phyloP scores from a whole-genome alignment of 2,888 invertebrate genomes.

The Diplazon laetatorius region DNA sequence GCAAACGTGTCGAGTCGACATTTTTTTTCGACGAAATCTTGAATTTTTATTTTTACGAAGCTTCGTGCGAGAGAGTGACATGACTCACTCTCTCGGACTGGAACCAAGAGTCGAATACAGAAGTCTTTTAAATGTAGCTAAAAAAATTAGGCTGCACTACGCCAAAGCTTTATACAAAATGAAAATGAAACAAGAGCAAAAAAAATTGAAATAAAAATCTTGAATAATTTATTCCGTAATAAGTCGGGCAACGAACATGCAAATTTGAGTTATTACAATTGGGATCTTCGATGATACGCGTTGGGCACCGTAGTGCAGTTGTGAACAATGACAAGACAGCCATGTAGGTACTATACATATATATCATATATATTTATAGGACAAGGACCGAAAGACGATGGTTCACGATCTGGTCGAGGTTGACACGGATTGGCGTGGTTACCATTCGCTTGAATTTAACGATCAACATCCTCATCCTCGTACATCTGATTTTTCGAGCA shows the following conservation, averaged over 20 bases:
- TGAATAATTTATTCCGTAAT: neutral
- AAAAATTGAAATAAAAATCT: no score
- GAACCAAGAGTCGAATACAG: no score
- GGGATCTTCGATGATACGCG: neutral
- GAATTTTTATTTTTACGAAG: no score
- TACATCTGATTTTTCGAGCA: constrained; percentile 74
- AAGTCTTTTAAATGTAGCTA: no score
- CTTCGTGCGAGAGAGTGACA: no score
- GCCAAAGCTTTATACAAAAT: no score
- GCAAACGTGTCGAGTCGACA: no score
- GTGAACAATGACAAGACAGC: constrained; percentile 24
- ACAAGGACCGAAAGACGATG: constrained; percentile 71
- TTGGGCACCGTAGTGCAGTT: neutral
- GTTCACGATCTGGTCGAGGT: constrained; percentile 65
- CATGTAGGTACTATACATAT: constrained; percentile 9
- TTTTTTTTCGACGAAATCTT: no score
- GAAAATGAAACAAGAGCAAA: no score
- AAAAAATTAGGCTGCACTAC: no score
- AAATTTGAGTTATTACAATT: constrained; percentile 7
- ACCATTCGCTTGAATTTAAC: constrained; percentile 79
- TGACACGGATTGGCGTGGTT: constrained; percentile 77
- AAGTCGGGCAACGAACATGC: neutral
- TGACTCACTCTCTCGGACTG: no score
- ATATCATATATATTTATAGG: neutral
- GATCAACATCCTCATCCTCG: constrained; percentile 78